A percentile compares a stretch with the other conserved stretches of the same genome.
phyloP scores from a whole-genome alignment of 1,140 invertebrate species.

The Bombus balteatus region DNA sequence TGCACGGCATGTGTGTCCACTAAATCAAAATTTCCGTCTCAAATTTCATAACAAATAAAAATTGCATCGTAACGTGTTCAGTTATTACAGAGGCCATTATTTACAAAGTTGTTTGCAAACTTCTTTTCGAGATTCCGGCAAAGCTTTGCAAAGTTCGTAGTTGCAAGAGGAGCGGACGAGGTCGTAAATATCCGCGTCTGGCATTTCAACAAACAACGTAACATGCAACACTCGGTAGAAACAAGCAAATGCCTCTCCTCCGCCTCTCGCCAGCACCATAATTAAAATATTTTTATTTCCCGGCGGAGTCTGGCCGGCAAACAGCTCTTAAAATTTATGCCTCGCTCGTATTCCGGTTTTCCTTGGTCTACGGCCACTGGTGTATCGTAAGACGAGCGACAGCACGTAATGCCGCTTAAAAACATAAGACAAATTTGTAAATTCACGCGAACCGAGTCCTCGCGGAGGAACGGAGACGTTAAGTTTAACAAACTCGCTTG shows the following conservation, averaged over 20 bases:
- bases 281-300: slow-evolving; percentile 43
- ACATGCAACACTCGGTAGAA: neutral
- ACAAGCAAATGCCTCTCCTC: neutral
- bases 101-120: neutral
- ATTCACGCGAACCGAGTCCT: neutral
- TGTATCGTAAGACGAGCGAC: neutral
- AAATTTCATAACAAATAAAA: neutral
- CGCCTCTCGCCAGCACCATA: neutral
- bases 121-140: neutral
- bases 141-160: neutral
- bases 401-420: neutral
- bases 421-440: neutral
- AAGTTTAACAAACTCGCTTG: neutral
- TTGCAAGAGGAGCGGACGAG: neutral
- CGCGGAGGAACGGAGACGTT: neutral
- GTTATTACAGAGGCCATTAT: neutral
- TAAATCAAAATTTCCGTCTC: neutral
- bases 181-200: neutral
- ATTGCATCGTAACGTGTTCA: neutral
- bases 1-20: neutral
- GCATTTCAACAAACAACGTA: neutral
- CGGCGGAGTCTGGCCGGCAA: neutral
- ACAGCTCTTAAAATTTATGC: slow-evolving; percentile 51
- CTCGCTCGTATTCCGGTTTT: neutral
- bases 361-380: neutral